Base-by-base conservation (phyloP, 2,888 invertebrate species). In the Orthonychiurus folsomi region DNA sequence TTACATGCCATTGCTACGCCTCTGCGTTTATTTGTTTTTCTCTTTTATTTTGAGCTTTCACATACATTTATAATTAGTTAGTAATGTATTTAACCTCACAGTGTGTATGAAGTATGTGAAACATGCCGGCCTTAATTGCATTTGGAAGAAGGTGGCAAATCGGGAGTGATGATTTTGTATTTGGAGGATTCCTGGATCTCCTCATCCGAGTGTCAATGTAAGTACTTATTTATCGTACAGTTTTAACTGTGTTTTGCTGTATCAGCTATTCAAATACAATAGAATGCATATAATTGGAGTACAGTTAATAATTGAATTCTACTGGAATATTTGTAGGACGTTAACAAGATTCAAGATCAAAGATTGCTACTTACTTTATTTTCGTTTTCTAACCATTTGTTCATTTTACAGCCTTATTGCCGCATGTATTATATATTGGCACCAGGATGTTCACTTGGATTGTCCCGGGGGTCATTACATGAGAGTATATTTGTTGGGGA, bases 401-500 rank as follows among this genome's bases (percentile, higher is more conserved):
- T n/a, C 9, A 37, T 15, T 57, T 61, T 63, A 18, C 50, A 72
- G 72, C 70, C 37, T 72, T 3, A 61, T 72, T 24, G 72, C 70
- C 2, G 72, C 68, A 23, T 67, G 67, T 27, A 66, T 72, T 21
- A 66, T 72, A 25, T 72, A 66, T 63, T 72, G 70, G 70, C 65
- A 69, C 24, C 69, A 72, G 56, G 70, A 69, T 18, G 59, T 59
- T 1, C 68, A 68, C 52, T 50, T 68, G 83, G 82, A 81, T 72
- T 89, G 89, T 76, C 79, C 80, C 50, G 86, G 86, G n/a, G 88
- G 87, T 15, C 80, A 84, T 59, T 82, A 86, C 73, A 85, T 90
- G 61, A 80, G 86, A 66, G 80, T 84, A 48, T 89, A 87, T 77
- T 81, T 89, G 61, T 81, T 85, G 72, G 89, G 88, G 27, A 74